Base-by-base conservation (phyloP, 2,113 vertebrate species). In the Melospiza georgiana region DNA sequence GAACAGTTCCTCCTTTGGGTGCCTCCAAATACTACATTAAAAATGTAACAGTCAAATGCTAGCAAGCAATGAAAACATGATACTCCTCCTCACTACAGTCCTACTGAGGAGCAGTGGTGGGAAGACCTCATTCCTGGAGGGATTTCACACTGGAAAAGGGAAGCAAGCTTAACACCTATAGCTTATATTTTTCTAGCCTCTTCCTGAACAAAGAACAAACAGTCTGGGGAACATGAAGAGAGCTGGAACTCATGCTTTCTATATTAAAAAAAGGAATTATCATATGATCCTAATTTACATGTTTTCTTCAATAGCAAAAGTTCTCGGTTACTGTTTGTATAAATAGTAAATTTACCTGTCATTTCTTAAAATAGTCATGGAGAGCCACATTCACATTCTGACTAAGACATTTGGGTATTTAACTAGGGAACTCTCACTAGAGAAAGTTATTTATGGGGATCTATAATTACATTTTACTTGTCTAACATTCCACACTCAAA, bases 181-280 rank as follows among this genome's bases (percentile, higher is more conserved):
- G 23, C 19, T 63, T 89, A 2, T 24, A 31, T 58, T 89, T 82
- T 90, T 73, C n/a, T 39, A 87, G 15, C 20, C 15, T 93, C 44
- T 37, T 30, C 28, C 49, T 69, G 21, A 93, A 23, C 22, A 62
- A 90, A 75, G 11, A 48, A 73, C 7, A 48, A 46, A 63, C 7
- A 81, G 12, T 31, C 46, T 0, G 0, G 72, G 18, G 46, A 25
- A 78, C 12, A 43, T 0, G 2, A 74, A 62, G 15, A 81, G 4
- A 68, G 68, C 48, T 87, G 39, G 66, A 84, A 84, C 30, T 66
- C 51, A 33, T 74, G 16, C 4, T 63, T 77, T 84, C 28, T 58
- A 24, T 46, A 23, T 6, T 3, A 14, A 46, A 58, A 65, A 83
- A 41, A 21, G 0, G 63, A 71, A 57, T 65, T 27, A 23, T 44